A percentile compares a stretch with the other conserved stretches of the same genome.
Conservation (phyloP, 2,113 vertebrate species). For the Vireo altiloquus region DNA sequence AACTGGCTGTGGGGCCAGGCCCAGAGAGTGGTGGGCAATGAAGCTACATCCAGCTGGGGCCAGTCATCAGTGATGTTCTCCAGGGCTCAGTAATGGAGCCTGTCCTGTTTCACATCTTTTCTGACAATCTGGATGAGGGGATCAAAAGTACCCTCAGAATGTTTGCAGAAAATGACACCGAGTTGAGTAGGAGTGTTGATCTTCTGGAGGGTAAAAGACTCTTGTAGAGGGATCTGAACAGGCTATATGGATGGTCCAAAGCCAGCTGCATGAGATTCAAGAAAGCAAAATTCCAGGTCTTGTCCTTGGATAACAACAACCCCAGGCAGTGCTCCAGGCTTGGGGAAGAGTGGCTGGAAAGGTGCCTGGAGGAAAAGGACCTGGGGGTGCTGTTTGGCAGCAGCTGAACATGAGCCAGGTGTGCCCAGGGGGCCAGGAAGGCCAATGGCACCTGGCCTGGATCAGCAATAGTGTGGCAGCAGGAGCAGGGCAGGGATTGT, state of each 20-base stretch:
- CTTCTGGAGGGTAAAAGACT: neutral
- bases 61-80: neutral
- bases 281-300: neutral
- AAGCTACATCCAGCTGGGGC: neutral
- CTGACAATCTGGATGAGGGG: neutral
- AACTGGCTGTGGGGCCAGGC: neutral
- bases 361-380: rapidly evolving
- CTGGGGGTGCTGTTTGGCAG: rapidly evolving
- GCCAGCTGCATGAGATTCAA: neutral
- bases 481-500: neutral
- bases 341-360: neutral
- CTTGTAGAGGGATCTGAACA: neutral
- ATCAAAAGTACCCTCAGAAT: no score
- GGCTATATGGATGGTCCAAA: neutral
- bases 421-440: neutral
- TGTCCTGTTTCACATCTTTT: neutral
- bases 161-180: neutral
- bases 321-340: rapidly evolving
- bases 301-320: neutral
- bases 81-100: no score
- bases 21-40: neutral
- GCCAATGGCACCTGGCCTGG: neutral
- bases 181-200: neutral
- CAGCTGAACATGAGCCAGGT: neutral
- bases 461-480: neutral